Evolutionary conservation across 1,140 invertebrate genomes (phyloP), one percentile per base, ranked within the genome.

Genomic region (Trichonephila clavipes): DNA sequence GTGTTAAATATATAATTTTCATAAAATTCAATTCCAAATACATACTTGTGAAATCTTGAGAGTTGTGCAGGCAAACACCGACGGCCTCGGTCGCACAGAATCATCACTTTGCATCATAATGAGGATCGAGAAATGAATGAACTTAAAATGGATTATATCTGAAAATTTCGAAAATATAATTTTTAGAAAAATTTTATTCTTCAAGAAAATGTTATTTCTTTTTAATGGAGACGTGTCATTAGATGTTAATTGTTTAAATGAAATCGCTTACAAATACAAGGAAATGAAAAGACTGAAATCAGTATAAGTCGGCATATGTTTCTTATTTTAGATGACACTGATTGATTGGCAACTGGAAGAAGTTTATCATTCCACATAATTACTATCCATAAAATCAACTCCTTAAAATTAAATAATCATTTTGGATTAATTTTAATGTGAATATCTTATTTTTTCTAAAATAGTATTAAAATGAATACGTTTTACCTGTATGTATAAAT

Each of bases 31-130:
- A 24, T 18, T 77, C 34, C 7, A 85, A 10, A 61, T 2, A 51
- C 87, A 51, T 94, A 94, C 93, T 61, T 94, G 93, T 69, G 93
- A 94, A n/a, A 94, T 94, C 86, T 83, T 94, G 69, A 59, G 88
- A 21, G 81, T 90, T 44, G 88, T 94, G 28, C 88, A 90, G 8
- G 93, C 81, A 69, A 94, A 90, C 24, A 90, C 88, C 24, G 93
- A 94, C 16, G 93, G 93, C 87, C 88, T 83, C 2, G 93, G 93
- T 18, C 93, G 77, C 34, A 94, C 81, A 24, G 93, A 94, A 72
- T 90, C 93, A 69, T 94, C 93, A 72, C 88, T 90, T 90, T 94
- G 40, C 93, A 94, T 94, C 88, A 94, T 90, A 10, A 58, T 86
- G 88, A 34, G 59, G 18, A 81, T 72, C 14, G 18, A 18, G 34